A percentile compares a stretch with the other conserved stretches of the same genome.
Conservation (phyloP, 2,113 vertebrate genomes). For the Callithrix jacchus region DNA sequence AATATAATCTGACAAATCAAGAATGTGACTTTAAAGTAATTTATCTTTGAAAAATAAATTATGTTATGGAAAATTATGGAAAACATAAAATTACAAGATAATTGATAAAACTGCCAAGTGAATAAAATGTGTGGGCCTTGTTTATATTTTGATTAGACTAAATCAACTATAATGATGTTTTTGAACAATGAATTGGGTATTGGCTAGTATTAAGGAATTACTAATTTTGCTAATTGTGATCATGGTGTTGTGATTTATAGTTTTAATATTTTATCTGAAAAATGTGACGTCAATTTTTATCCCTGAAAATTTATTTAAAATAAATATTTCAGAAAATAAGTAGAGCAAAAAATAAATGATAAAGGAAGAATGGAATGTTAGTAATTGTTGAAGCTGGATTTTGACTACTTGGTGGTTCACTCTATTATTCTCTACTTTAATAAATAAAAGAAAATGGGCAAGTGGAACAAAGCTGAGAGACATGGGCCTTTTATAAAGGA, state of each 20-base stretch:
- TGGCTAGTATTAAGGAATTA: slow-evolving; percentile 12
- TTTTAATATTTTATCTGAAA: background rate
- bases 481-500: background rate
- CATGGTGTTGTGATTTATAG: background rate
- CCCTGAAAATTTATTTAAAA: background rate
- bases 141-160: slow-evolving; percentile 14
- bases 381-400: background rate
- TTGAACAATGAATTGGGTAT: background rate
- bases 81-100: background rate
- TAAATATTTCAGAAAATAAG: background rate
- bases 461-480: background rate
- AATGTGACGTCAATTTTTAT: background rate
- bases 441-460: background rate
- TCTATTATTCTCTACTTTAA: background rate
- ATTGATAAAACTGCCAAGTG: background rate
- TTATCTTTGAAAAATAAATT: background rate
- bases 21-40: background rate
- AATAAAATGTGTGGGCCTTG: background rate
- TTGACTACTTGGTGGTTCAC: background rate
- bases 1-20: background rate
- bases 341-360: background rate
- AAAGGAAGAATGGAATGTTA: background rate
- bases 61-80: no score
- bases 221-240: background rate
- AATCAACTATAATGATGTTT: background rate